These are phyloP conservation scores for Nycticebus coucang DNA, from an alignment of 2,113 vertebrate genomes.

Conservation along the genomic window DNA sequence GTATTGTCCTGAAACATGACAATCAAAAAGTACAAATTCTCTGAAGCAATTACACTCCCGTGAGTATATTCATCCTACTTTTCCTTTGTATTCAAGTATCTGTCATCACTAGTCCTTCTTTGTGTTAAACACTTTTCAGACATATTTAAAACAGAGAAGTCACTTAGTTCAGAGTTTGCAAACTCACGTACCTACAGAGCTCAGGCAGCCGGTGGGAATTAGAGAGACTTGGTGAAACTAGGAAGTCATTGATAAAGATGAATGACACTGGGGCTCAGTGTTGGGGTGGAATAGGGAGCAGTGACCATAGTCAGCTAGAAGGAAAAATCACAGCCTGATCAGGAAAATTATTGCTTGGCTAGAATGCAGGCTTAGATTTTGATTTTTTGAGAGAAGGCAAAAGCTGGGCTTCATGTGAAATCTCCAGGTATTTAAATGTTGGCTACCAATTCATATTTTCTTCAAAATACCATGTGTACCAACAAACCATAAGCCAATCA, in stretches of 20 bases:
- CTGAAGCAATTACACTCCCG: not conserved
- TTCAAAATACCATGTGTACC: not conserved
- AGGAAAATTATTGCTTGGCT: not conserved
- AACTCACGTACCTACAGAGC: not conserved
- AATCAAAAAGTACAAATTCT: not conserved
- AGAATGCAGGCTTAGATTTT: not conserved
- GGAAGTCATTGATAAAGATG: not conserved
- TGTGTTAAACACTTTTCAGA: not conserved
- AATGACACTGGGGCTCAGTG: not conserved
- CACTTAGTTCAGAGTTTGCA: not conserved
- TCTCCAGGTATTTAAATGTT: conserved; percentile 45
- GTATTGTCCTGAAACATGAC: not conserved
- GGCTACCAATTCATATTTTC: conserved; percentile 31
- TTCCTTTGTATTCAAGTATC: not conserved
- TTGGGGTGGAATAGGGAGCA: accelerated
- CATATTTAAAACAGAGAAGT: not conserved
- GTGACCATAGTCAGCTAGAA: not conserved
- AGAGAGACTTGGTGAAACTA: not conserved
- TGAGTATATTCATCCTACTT: not conserved
- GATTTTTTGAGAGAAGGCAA: conserved; percentile 10
- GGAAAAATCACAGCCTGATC: not conserved
- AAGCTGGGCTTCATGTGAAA: conserved; percentile 50
- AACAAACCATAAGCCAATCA: conserved; percentile 24
- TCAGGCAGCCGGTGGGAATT: not conserved
- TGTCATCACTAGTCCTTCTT: not conserved